Conservation (phyloP, 2,113 vertebrate species). For the Xenus cinereus region DNA sequence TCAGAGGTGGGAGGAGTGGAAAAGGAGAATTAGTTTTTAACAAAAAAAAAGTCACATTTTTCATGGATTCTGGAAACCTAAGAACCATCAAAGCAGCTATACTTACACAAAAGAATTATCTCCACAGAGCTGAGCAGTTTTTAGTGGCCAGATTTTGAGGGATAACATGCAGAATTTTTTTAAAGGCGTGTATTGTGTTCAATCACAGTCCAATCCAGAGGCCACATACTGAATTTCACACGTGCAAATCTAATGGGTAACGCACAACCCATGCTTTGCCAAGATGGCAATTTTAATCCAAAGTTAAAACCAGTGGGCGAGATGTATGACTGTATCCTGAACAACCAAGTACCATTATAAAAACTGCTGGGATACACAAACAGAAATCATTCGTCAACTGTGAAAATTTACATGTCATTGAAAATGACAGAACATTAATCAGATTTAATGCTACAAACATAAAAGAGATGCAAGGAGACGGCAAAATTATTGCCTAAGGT, state of each 20-base stretch:
- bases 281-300: neutral
- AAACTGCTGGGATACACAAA: neutral
- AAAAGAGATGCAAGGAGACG: neutral
- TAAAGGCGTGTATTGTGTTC: neutral
- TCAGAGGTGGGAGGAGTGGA: neutral
- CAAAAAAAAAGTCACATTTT: neutral
- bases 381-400: neutral
- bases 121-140: neutral
- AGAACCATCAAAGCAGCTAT: neutral
- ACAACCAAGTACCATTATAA: neutral
- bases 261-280: neutral
- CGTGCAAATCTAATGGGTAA: neutral
- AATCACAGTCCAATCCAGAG: neutral
- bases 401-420: neutral
- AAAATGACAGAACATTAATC: neutral
- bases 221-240: rapidly evolving
- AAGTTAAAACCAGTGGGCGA: neutral
- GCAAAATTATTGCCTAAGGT: neutral
- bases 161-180: neutral
- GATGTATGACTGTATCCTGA: neutral
- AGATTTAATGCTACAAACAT: neutral
- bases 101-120: neutral
- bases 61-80: neutral
- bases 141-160: neutral
- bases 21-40: neutral